Percentiles rank a stretch among this genome's conserved stretches.
phyloP scores from a whole-genome alignment of 2,797 vertebrate genomes.

The Parotocinclus haroldoi region DNA sequence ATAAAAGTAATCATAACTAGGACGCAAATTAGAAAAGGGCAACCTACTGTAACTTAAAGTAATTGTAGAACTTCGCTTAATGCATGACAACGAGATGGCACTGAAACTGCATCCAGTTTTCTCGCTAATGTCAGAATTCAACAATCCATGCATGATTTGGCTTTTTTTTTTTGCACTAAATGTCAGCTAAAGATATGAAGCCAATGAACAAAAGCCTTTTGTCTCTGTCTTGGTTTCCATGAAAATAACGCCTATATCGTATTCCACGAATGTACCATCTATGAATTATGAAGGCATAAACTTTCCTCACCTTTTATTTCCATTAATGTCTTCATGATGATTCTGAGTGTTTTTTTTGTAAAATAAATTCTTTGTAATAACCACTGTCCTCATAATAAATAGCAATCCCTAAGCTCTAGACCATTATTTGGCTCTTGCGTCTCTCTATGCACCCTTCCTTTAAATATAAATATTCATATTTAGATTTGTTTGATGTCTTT shows the following conservation, averaged over 20 bases:
- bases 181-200: background rate
- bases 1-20: conserved; percentile 4
- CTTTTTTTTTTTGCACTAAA: conserved; percentile 1
- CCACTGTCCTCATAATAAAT: conserved; percentile 11
- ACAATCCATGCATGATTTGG: background rate
- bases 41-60: background rate
- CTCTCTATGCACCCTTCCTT: conserved; percentile 5
- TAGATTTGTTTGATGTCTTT: background rate
- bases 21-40: background rate
- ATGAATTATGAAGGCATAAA: conserved; percentile 28
- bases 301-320: background rate
- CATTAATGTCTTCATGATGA: background rate
- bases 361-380: conserved; percentile 1
- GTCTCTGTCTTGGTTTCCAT: conserved; percentile 49
- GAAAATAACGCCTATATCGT: conserved; percentile 59
- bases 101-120: background rate
- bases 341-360: conserved; percentile 19
- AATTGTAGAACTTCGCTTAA: conserved; percentile 11
- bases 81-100: background rate
- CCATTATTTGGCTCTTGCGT: conserved; percentile 3
- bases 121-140: background rate
- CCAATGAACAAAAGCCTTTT: conserved; percentile 12
- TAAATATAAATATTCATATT: conserved; percentile 26
- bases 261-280: background rate
- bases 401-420: background rate